phyloP scores from a whole-genome alignment of 1,140 invertebrate species.

The Ips nitidus region DNA sequence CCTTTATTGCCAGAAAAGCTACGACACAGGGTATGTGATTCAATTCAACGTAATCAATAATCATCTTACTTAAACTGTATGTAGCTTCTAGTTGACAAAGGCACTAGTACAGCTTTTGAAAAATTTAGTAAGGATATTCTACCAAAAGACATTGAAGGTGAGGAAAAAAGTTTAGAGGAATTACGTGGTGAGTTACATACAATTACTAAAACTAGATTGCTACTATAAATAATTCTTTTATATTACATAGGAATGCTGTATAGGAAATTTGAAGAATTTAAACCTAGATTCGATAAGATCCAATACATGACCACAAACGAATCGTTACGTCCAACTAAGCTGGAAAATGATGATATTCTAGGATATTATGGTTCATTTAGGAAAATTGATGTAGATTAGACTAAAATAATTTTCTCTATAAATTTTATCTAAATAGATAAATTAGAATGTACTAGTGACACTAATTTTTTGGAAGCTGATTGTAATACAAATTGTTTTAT shows the following conservation, averaged over 20 bases:
- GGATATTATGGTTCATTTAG: slow-evolving; percentile 38
- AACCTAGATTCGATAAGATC: slow-evolving; percentile 28
- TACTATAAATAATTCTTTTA: too few species aligned
- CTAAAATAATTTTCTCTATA: background rate
- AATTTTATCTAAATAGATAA: too few species aligned
- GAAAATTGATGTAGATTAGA: slow-evolving; percentile 35
- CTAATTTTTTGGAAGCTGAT: too few species aligned
- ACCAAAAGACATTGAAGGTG: slow-evolving; percentile 60
- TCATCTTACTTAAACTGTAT: too few species aligned
- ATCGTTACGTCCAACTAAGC: slow-evolving; percentile 26
- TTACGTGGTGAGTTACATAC: background rate
- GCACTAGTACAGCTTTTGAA: too few species aligned
- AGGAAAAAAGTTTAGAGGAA: slow-evolving; percentile 42
- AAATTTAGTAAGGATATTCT: slow-evolving; percentile 47
- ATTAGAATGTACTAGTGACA: too few species aligned
- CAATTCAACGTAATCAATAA: background rate
- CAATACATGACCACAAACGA: slow-evolving; percentile 32
- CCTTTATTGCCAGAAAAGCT: slow-evolving; percentile 4
- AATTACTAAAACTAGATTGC: background rate
- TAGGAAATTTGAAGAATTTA: slow-evolving; percentile 22
- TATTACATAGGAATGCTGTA: background rate
- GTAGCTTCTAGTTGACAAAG: too few species aligned
- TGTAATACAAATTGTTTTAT: too few species aligned
- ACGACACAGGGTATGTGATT: background rate
- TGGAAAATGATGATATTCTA: slow-evolving; percentile 36